Conservation (phyloP, 64 coral and sea anemone genomes). For the Platygyra sinensis region DNA sequence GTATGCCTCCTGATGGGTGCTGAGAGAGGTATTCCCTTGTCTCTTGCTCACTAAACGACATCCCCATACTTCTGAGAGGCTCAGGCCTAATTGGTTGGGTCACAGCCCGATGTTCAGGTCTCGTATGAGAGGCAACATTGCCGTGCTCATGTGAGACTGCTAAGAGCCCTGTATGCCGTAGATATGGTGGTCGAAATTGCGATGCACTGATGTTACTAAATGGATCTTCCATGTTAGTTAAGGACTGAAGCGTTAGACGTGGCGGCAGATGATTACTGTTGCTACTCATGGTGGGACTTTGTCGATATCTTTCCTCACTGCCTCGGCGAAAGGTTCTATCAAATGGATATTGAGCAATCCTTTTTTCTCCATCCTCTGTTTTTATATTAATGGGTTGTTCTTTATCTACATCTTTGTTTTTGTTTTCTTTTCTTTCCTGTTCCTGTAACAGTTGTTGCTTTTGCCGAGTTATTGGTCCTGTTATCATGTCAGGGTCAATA, state of each 20-base stretch:
- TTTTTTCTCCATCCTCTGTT: conserved; percentile 62
- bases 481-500: conserved; percentile 69
- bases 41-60: conserved; percentile 71
- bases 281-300: conserved; percentile 33
- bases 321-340: conserved; percentile 28
- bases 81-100: conserved; percentile 74
- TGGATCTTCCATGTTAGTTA: conserved; percentile 95
- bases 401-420: conserved; percentile 58
- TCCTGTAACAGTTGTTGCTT: conserved; percentile 80
- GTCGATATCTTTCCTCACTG: conserved; percentile 35
- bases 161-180: conserved; percentile 87
- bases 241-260: conserved; percentile 82
- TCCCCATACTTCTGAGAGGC: conserved; percentile 65
- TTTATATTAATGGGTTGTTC: conserved; percentile 47
- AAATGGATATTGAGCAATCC: conserved; percentile 42
- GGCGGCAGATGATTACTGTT: conserved; percentile 49
- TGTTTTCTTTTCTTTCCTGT: conserved; percentile 69
- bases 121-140: conserved; percentile 6
- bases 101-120: conserved; percentile 27
- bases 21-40: conserved; percentile 72
- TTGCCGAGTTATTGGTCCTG: conserved; percentile 84
- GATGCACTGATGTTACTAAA: conserved; percentile 85
- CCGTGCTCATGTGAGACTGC: conserved; percentile 81
- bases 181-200: conserved; percentile 87
- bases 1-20: conserved; percentile 10